Evolutionary conservation across 1,140 invertebrate genomes (phyloP).

Genomic region (Bombus cullumanus): DNA sequence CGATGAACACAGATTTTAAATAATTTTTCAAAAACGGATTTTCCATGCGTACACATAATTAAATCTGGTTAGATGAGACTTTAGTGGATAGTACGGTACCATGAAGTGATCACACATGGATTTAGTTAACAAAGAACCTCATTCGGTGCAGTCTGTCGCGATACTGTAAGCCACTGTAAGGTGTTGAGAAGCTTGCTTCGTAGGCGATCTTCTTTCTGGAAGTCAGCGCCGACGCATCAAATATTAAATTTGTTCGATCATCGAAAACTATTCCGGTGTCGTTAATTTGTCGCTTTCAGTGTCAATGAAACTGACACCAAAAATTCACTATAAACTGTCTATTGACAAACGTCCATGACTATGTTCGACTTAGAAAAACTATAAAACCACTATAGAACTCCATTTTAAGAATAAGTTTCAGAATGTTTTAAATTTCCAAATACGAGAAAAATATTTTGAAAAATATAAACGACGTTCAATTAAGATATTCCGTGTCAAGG

Average conservation of each 20-base stretch:
- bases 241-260: conserved; percentile 44
- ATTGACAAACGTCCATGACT: neutral
- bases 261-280: neutral
- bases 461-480: neutral
- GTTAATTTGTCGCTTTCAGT: neutral
- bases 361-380: neutral
- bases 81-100: neutral
- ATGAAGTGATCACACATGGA: neutral
- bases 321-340: neutral
- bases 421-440: neutral
- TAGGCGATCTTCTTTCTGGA: conserved; percentile 56
- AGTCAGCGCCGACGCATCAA: conserved; percentile 69
- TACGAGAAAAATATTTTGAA: neutral
- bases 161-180: conserved; percentile 66
- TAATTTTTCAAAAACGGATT: neutral
- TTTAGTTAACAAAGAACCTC: conserved; percentile 57
- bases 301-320: neutral
- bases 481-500: conserved; percentile 11
- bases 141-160: conserved; percentile 54
- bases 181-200: conserved; percentile 53
- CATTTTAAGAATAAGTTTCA: neutral
- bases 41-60: neutral
- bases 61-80: neutral
- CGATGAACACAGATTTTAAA: neutral
- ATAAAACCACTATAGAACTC: neutral